Evolutionary conservation across 1,140 invertebrate species (phyloP).

Genomic region (Zaprionus vittiger): DNA sequence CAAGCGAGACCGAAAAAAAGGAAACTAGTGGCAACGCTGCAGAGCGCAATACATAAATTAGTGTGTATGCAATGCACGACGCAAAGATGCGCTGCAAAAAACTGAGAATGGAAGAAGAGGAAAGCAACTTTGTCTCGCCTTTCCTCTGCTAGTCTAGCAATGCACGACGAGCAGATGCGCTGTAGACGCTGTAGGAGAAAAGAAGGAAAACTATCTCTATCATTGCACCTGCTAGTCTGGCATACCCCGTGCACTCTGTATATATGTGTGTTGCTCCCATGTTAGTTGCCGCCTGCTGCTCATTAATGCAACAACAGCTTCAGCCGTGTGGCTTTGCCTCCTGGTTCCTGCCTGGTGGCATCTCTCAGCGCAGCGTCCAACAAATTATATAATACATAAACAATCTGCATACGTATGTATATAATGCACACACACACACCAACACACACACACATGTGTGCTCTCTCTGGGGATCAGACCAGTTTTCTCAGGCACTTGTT

Average conservation of each 20-base stretch:
- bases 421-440: constrained; percentile 3
- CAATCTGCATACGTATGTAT: constrained; percentile 39
- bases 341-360: constrained; percentile 55
- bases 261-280: neutral
- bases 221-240: neutral
- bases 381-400: constrained; percentile 77
- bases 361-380: constrained; percentile 50
- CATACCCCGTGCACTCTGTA: constrained; percentile 23
- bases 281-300: constrained; percentile 35
- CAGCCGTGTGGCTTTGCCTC: constrained; percentile 14
- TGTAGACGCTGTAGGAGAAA: too few species aligned
- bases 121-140: too few species aligned
- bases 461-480: constrained; percentile 45
- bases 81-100: constrained; percentile 10
- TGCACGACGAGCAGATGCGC: neutral
- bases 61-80: neutral
- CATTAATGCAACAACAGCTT: constrained; percentile 49
- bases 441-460: constrained; percentile 3
- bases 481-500: constrained; percentile 75
- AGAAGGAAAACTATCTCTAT: too few species aligned
- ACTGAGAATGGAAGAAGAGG: neutral
- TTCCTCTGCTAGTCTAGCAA: neutral
- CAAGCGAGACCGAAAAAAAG: constrained; percentile 26
- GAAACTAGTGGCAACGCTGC: constrained; percentile 16
- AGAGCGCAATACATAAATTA: neutral